A percentile compares a stretch with the other conserved stretches of the same genome.
These are phyloP conservation scores for Progne subis DNA, from an alignment of 2,113 vertebrate species.

Conservation along the genomic window DNA sequence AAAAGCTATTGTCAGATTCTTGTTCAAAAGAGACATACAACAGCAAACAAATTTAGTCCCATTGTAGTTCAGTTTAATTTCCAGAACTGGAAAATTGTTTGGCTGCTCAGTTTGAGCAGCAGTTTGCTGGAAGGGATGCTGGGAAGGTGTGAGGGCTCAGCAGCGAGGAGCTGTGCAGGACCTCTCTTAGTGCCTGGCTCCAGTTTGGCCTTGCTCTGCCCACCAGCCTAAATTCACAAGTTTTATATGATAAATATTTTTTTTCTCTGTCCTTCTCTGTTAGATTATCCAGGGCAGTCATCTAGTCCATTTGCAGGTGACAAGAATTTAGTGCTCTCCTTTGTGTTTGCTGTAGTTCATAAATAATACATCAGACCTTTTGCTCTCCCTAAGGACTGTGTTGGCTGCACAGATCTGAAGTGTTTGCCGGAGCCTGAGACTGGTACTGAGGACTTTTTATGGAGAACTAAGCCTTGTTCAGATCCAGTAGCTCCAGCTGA, in stretches of 20 bases:
- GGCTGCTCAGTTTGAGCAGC: not conserved
- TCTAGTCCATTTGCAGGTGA: not conserved
- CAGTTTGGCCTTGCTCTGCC: not conserved
- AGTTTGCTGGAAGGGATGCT: not conserved
- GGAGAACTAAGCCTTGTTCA: not conserved
- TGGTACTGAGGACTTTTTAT: not conserved
- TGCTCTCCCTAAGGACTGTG: not conserved
- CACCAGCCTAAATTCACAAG: not conserved
- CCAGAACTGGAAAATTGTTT: not conserved
- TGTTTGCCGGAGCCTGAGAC: not conserved
- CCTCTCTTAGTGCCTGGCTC: not conserved
- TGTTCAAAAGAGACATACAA: not conserved
- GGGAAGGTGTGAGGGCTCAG: not conserved
- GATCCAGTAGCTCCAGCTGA: not conserved
- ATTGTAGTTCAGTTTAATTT: not conserved
- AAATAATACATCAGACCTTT: slow-evolving; percentile 2
- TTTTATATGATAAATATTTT: not conserved
- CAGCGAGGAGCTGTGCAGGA: not conserved
- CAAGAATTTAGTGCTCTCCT: not conserved
- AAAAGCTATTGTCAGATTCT: not conserved
- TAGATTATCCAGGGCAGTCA: not conserved
- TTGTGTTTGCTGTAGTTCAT: not conserved
- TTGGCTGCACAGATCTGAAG: not conserved
- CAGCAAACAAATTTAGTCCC: not conserved
- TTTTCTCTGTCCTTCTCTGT: not conserved